Conservation (phyloP, 1,140 invertebrate genomes). For the Sycophaga agraensis region DNA sequence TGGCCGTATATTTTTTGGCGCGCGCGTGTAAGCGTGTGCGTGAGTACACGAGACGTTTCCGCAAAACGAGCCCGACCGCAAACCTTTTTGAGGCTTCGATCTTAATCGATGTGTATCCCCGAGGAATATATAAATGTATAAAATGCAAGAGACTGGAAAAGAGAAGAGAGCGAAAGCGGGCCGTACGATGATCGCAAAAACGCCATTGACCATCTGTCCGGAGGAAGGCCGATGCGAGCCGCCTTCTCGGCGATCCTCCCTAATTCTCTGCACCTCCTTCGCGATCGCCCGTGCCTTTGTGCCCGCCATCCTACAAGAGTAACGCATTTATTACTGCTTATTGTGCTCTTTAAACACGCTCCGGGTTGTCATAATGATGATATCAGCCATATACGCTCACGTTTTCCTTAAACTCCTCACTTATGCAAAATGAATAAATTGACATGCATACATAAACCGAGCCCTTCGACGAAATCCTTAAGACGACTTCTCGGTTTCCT, state of each 20-base stretch:
- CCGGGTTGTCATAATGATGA: too few relatives aligned
- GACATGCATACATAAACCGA: too few relatives aligned
- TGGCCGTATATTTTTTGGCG: conserved; percentile 6
- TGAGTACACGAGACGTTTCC: conserved; percentile 20
- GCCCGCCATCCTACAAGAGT: too few relatives aligned
- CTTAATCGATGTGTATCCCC: conserved; percentile 19
- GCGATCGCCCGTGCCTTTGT: too few relatives aligned
- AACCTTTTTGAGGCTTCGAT: conserved; percentile 22
- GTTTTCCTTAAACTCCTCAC: too few relatives aligned
- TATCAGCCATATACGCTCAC: too few relatives aligned
- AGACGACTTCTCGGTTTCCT: conserved; percentile 18
- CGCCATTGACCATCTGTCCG: conserved; percentile 17
- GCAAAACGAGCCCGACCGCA: conserved; percentile 10
- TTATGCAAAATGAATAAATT: too few relatives aligned
- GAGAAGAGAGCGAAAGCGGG: background rate
- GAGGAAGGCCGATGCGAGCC: background rate
- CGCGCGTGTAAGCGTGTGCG: too few relatives aligned
- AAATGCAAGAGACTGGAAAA: conserved; percentile 9
- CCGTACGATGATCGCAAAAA: background rate
- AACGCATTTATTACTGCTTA: too few relatives aligned
- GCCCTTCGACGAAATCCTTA: too few relatives aligned
- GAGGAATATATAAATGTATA: conserved; percentile 7
- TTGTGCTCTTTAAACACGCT: too few relatives aligned
- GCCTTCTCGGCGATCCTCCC: background rate
- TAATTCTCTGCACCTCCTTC: too few relatives aligned